A percentile compares a stretch with the other conserved stretches of the same genome.
Evolutionary conservation across 2,888 invertebrate species (phyloP).

Genomic region (Chorisops tibialis): DNA sequence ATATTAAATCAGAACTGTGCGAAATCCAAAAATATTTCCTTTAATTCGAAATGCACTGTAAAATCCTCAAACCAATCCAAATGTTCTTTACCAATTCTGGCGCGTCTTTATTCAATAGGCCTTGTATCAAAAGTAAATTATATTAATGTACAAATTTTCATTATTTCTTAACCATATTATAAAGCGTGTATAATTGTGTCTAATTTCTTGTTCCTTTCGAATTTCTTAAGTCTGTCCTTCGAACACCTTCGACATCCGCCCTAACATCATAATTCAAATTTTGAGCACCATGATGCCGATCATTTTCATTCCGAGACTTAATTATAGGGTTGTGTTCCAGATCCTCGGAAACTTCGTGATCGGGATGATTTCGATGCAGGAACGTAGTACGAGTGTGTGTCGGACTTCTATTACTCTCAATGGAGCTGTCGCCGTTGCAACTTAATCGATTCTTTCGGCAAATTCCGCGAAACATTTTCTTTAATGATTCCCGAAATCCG

Average conservation of each 20-base stretch:
- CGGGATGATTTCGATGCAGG: neutral
- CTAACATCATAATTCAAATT: neutral
- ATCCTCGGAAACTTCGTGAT: neutral
- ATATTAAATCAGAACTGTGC: too few species aligned
- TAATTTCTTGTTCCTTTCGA: too few species aligned
- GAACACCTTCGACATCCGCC: neutral
- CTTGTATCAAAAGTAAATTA: too few species aligned
- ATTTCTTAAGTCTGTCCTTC: too few species aligned
- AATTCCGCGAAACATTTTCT: constrained; percentile 31
- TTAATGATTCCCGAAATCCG: constrained; percentile 55
- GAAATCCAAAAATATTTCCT: too few species aligned
- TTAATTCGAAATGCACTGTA: too few species aligned
- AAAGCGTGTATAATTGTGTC: too few species aligned
- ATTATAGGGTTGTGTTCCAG: constrained; percentile 4
- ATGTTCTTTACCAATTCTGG: too few species aligned
- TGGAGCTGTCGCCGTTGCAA: neutral
- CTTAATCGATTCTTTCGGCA: neutral
- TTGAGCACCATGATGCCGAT: neutral
- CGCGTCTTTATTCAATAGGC: too few species aligned
- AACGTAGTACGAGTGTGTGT: constrained; percentile 1
- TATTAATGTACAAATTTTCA: too few species aligned
- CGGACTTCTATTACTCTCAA: neutral
- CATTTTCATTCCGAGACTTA: neutral
- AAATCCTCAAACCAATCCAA: too few species aligned
- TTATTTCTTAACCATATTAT: too few species aligned